These are phyloP conservation scores for Phasianus colchicus DNA, from an alignment of 2,113 vertebrate genomes.

Conservation along the genomic window DNA sequence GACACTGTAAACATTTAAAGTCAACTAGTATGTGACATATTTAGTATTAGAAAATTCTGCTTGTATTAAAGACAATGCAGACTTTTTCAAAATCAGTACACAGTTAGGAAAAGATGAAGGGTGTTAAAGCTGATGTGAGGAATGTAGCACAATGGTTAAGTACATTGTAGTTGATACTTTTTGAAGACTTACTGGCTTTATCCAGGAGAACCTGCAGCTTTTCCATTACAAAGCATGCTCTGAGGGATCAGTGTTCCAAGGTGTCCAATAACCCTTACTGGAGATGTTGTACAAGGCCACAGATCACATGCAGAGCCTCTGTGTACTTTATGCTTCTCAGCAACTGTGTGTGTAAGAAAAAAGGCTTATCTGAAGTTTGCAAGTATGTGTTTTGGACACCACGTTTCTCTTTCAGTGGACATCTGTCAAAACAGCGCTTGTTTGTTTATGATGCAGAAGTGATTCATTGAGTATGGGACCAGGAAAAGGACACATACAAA, in stretches of 20 bases:
- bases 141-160: not conserved
- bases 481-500: not conserved
- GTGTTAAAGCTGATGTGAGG: not conserved
- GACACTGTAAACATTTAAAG: not conserved
- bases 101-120: not conserved
- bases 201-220: not conserved
- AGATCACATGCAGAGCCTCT: not conserved
- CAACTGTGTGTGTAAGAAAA: not conserved
- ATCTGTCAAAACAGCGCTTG: not conserved
- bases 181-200: not conserved
- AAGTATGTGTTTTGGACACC: not conserved
- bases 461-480: not conserved
- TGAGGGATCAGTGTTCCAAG: not conserved
- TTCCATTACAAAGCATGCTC: rapidly evolving
- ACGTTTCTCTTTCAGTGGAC: not conserved
- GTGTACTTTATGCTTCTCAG: not conserved
- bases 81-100: not conserved
- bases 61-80: not conserved
- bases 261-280: rapidly evolving
- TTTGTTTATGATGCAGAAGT: not conserved
- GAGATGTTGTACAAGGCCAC: not conserved
- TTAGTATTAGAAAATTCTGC: not conserved
- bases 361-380: not conserved
- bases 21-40: not conserved
- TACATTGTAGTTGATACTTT: not conserved